Evolutionary conservation across 1,140 invertebrate species (phyloP).

Genomic region (Procambarus virginalis): DNA sequence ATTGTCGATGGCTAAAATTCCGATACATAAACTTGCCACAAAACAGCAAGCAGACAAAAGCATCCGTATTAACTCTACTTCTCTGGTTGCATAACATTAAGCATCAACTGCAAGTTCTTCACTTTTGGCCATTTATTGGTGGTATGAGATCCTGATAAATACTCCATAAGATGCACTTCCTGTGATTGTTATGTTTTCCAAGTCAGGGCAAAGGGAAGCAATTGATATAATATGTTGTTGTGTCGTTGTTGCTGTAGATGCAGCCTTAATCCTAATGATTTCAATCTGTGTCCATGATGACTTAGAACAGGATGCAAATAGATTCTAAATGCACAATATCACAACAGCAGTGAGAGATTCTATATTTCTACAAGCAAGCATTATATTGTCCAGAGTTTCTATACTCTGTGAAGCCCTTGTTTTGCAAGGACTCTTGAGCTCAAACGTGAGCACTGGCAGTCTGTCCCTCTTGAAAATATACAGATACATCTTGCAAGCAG

Average conservation of each 20-base stretch:
- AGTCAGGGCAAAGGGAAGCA: constrained; percentile 36
- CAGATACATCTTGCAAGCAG: constrained; percentile 56
- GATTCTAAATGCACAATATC: constrained; percentile 54
- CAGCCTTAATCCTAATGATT: constrained; percentile 43
- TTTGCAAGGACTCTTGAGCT: constrained; percentile 48
- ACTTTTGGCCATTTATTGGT: constrained; percentile 49
- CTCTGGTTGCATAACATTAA: constrained; percentile 38
- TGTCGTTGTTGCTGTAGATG: constrained; percentile 52
- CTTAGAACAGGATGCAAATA: constrained; percentile 48
- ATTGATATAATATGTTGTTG: constrained; percentile 52
- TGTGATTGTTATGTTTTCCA: constrained; percentile 56
- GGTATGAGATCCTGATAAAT: not conserved
- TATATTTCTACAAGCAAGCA: constrained; percentile 49
- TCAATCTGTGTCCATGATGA: constrained; percentile 43
- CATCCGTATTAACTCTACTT: constrained; percentile 57
- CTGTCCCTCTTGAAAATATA: constrained; percentile 49
- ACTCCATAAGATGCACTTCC: constrained; percentile 39
- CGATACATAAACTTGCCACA: constrained; percentile 53
- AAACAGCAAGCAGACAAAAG: constrained; percentile 51
- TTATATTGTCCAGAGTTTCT: constrained; percentile 52
- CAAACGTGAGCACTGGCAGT: constrained; percentile 58
- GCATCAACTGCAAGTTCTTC: constrained; percentile 48
- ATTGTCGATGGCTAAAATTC: constrained; percentile 35
- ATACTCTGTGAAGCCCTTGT: constrained; percentile 51
- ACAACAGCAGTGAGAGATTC: constrained; percentile 56